phyloP scores from a whole-genome alignment of 2,113 vertebrate species.

The Rhinoptilus africanus region DNA sequence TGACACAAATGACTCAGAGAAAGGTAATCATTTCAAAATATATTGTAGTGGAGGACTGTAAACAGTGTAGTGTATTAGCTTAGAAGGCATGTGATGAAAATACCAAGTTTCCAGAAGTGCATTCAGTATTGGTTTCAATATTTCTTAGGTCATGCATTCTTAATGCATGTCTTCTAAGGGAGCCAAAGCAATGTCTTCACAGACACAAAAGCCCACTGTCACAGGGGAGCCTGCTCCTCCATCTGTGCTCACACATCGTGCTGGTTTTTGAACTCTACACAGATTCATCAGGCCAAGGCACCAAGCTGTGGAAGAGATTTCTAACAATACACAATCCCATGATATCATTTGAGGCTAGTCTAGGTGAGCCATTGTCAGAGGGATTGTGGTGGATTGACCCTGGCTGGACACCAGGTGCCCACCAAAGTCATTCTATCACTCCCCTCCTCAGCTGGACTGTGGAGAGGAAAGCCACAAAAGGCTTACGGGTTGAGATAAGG shows the following conservation, averaged over 20 bases:
- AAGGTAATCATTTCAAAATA: constrained; percentile 82
- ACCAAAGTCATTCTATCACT: neutral
- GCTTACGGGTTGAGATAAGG: neutral
- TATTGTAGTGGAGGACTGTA: constrained; percentile 75
- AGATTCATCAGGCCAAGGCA: neutral
- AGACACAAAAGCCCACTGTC: neutral
- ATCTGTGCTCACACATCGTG: rapidly evolving
- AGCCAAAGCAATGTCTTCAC: neutral
- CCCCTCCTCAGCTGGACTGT: neutral
- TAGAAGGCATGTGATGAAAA: constrained; percentile 76
- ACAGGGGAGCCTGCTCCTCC: neutral
- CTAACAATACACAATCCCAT: neutral
- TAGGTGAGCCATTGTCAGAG: neutral
- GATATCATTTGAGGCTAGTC: neutral
- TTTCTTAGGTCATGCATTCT: neutral
- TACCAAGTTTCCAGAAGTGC: constrained; percentile 68
- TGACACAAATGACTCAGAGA: constrained; percentile 80
- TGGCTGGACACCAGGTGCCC: neutral
- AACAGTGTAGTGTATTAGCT: constrained; percentile 74
- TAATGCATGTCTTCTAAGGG: neutral
- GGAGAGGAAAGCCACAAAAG: neutral
- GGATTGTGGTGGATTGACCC: rapidly evolving
- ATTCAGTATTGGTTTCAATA: constrained; percentile 55
- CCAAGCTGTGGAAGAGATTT: neutral
- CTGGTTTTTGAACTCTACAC: neutral